Conservation (phyloP, 2,797 vertebrate genomes). For the Rhinogobio ventralis region DNA sequence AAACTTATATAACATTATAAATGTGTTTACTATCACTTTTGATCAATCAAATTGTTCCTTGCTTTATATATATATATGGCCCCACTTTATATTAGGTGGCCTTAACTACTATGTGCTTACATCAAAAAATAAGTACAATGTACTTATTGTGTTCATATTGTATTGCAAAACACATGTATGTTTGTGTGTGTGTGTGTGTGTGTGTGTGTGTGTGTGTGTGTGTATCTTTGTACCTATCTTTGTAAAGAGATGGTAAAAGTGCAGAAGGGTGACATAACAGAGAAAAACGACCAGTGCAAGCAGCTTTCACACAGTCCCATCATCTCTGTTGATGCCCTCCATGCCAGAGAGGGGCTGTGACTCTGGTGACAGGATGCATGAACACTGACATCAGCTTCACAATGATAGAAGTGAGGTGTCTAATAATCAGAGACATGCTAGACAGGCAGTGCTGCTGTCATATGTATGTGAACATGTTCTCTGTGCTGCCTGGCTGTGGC, state of each 20-base stretch:
- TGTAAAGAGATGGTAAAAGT: neutral
- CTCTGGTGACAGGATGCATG: neutral
- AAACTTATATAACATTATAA: no score
- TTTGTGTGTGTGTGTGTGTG: no score
- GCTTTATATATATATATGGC: no score
- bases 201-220: no score
- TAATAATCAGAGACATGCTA: constrained; percentile 14
- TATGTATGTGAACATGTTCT: constrained; percentile 24
- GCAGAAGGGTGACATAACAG: neutral
- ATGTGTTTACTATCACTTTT: no score
- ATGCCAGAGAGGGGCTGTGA: neutral
- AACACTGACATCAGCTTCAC: constrained; percentile 23
- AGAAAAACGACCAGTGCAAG: neutral
- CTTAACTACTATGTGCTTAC: no score
- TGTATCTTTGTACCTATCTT: no score
- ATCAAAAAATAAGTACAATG: no score
- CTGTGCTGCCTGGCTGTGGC: constrained; percentile 13
- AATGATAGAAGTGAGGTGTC: constrained; percentile 3
- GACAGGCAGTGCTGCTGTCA: constrained; percentile 22
- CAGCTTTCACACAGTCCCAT: neutral
- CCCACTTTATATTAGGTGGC: no score
- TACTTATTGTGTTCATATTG: no score
- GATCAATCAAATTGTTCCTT: no score
- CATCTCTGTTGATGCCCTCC: neutral
- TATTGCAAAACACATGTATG: no score